Evolutionary conservation across 2,797 vertebrate species (phyloP).

Genomic region (Danionella dracula): DNA sequence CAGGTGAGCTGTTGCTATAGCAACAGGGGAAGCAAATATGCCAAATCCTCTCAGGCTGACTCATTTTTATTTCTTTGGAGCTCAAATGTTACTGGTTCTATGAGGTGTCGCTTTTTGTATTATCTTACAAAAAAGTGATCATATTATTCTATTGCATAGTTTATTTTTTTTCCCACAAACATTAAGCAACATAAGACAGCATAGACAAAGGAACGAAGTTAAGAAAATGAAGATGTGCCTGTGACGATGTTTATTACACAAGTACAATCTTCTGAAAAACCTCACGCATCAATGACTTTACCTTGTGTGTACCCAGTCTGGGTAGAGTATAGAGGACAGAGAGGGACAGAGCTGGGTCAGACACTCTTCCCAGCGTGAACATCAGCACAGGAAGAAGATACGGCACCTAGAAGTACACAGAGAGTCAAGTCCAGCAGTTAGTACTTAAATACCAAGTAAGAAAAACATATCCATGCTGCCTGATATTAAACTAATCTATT

Average conservation of each 20-base stretch:
- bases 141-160: too few relatives aligned
- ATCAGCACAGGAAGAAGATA: conserved; percentile 82
- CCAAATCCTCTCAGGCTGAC: conserved; percentile 3
- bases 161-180: too few relatives aligned
- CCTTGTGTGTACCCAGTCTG: conserved; percentile 86
- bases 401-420: conserved; percentile 72
- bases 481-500: too few relatives aligned
- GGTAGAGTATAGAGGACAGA: conserved; percentile 83
- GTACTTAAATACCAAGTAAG: neutral
- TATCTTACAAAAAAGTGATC: neutral
- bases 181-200: too few relatives aligned
- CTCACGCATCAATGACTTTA: conserved; percentile 46
- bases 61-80: conserved; percentile 8
- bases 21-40: conserved; percentile 37
- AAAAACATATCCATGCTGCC: too few relatives aligned
- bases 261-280: too few relatives aligned
- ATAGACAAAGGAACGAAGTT: too few relatives aligned
- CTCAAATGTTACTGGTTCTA: neutral
- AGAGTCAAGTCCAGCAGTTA: neutral
- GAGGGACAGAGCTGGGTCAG: conserved; percentile 69
- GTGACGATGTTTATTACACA: too few relatives aligned
- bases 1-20: conserved; percentile 45
- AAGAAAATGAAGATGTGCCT: too few relatives aligned
- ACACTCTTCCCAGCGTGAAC: conserved; percentile 80
- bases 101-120: neutral